Evolutionary conservation across 2,113 vertebrate genomes (phyloP).

Genomic region (Notothenia coriiceps): DNA sequence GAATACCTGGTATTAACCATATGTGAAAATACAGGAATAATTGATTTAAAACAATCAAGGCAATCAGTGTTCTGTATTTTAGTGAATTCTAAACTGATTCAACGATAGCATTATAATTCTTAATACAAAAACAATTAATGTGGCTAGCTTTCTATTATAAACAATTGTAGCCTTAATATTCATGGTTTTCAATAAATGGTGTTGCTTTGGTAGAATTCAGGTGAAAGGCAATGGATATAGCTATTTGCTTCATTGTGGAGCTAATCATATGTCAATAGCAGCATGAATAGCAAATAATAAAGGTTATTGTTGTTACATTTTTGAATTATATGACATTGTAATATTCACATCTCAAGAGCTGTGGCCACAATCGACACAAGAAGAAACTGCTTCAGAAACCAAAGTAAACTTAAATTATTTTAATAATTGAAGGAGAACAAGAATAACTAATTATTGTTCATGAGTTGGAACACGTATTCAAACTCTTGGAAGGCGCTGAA

Average conservation of each 20-base stretch:
- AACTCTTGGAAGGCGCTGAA: not conserved
- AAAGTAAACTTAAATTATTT: not conserved
- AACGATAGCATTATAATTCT: not conserved
- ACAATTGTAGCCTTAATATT: not conserved
- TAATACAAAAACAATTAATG: not conserved
- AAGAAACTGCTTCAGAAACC: not conserved
- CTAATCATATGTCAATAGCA: not conserved
- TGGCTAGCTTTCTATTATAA: too few species aligned
- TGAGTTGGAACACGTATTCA: not conserved
- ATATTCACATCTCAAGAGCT: not conserved
- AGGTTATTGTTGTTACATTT: not conserved
- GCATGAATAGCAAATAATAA: not conserved
- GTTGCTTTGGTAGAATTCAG: not conserved
- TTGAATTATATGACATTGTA: not conserved
- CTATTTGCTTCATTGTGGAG: not conserved
- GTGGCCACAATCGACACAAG: not conserved
- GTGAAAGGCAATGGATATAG: not conserved
- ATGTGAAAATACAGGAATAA: slow-evolving; percentile 39
- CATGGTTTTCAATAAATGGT: not conserved
- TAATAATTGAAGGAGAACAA: not conserved
- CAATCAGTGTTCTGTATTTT: slow-evolving; percentile 30
- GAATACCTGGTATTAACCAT: slow-evolving; percentile 47
- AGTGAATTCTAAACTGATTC: not conserved
- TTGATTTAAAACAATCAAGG: slow-evolving; percentile 40
- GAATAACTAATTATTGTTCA: not conserved